Percentiles rank a stretch among this genome's conserved stretches.
phyloP scores from a whole-genome alignment of 2,888 invertebrate species.

The Galerucella nymphaeae region DNA sequence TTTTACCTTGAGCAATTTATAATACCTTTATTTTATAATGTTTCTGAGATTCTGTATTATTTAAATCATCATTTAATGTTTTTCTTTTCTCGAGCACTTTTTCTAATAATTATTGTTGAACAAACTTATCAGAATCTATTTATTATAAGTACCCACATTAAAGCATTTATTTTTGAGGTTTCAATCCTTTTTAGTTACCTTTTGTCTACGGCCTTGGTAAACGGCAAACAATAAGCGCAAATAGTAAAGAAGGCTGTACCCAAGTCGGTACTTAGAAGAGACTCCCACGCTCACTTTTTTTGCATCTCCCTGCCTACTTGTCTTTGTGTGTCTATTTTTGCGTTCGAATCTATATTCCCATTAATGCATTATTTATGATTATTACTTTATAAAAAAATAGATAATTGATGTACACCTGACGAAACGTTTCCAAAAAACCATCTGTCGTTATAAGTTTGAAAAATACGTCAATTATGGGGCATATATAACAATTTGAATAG shows the following conservation, averaged over 20 bases:
- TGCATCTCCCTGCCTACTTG: slow-evolving; percentile 33
- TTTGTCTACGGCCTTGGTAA: slow-evolving; percentile 5
- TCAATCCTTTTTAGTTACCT: background rate
- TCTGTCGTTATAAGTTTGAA: no score
- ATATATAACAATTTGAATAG: no score
- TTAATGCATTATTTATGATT: slow-evolving; percentile 17
- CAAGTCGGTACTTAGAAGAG: slow-evolving; percentile 35
- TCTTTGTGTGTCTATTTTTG: slow-evolving; percentile 32
- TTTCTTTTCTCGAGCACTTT: background rate
- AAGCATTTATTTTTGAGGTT: background rate
- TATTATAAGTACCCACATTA: no score
- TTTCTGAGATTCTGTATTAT: no score
- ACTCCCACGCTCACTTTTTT: slow-evolving; percentile 27
- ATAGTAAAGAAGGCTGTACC: slow-evolving; percentile 29
- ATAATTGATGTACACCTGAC: background rate
- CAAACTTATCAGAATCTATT: no score
- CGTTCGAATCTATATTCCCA: slow-evolving; percentile 5
- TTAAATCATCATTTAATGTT: no score
- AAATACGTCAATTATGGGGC: background rate
- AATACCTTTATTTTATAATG: no score
- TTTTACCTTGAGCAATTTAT: no score
- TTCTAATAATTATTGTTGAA: background rate
- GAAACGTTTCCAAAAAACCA: background rate
- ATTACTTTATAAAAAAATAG: background rate
- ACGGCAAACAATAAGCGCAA: slow-evolving; percentile 36